Conservation (phyloP, 2,113 vertebrate genomes). For the Solea solea region DNA sequence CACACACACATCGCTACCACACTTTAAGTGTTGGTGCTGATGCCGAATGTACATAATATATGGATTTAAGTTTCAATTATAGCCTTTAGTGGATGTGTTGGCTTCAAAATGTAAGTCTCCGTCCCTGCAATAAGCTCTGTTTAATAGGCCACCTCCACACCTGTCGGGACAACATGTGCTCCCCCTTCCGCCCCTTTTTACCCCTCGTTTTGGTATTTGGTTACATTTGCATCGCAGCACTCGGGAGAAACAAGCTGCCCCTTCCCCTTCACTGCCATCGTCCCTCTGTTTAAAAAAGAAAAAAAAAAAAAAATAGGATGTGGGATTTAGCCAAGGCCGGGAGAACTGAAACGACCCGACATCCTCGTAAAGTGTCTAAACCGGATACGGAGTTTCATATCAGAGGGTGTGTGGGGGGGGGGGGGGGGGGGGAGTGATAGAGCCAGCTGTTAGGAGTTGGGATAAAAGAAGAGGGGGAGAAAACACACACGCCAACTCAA, state of each 20-base stretch:
- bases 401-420: slow-evolving; percentile 38
- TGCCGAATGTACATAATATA: not conserved
- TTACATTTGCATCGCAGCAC: slow-evolving; percentile 72
- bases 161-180: slow-evolving; percentile 76
- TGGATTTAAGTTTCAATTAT: slow-evolving; percentile 49
- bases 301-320: not conserved
- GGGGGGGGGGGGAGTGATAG: slow-evolving; percentile 24
- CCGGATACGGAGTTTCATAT: slow-evolving; percentile 76
- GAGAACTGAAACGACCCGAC: slow-evolving; percentile 63
- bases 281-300: slow-evolving; percentile 34
- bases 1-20: not conserved
- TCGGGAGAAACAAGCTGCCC: slow-evolving; percentile 36
- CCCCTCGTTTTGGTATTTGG: slow-evolving; percentile 71
- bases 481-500: not conserved
- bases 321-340: slow-evolving; percentile 69
- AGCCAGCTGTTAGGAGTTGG: slow-evolving; percentile 72
- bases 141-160: slow-evolving; percentile 70
- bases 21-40: slow-evolving; percentile 12
- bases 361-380: slow-evolving; percentile 78
- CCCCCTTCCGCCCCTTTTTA: slow-evolving; percentile 53
- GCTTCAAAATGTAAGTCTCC: slow-evolving; percentile 34
- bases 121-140: slow-evolving; percentile 33
- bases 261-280: slow-evolving; percentile 42
- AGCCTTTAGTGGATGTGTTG: slow-evolving; percentile 41
- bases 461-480: not conserved